Percentiles rank a stretch among this genome's conserved stretches.
phyloP scores from a whole-genome alignment of 2,113 vertebrate genomes.

The Dipodomys ordii region DNA sequence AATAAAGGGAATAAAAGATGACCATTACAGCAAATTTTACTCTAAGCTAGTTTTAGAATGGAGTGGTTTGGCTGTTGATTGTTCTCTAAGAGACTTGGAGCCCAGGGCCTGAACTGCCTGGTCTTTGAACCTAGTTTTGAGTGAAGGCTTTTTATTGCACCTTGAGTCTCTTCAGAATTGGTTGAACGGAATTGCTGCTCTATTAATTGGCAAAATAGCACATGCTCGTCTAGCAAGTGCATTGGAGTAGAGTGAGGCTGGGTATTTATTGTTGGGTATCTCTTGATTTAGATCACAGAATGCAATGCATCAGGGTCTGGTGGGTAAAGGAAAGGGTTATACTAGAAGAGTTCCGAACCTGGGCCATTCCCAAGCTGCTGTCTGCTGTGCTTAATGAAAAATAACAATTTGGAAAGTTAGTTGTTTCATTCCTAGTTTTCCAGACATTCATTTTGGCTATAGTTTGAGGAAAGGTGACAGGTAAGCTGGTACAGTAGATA shows the following conservation, averaged over 20 bases:
- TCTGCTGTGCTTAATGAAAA: constrained; percentile 28
- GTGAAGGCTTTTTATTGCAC: neutral
- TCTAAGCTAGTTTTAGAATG: constrained; percentile 44
- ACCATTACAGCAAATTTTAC: constrained; percentile 26
- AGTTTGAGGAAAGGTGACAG: constrained; percentile 1
- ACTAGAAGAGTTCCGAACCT: neutral
- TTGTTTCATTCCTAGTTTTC: constrained; percentile 38
- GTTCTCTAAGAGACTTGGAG: constrained; percentile 1
- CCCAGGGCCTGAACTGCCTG: neutral
- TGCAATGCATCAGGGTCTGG: neutral
- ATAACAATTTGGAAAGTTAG: neutral
- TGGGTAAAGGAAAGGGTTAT: neutral
- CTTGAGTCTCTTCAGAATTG: neutral
- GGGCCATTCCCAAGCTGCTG: neutral
- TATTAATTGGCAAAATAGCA: neutral
- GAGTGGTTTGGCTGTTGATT: constrained; percentile 6
- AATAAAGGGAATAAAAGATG: neutral
- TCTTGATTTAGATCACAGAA: neutral
- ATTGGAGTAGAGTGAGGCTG: constrained; percentile 7
- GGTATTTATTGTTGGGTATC: neutral
- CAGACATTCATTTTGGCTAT: constrained; percentile 24
- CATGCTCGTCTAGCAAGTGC: neutral
- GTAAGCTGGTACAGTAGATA: neutral
- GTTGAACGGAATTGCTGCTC: constrained; percentile 8
- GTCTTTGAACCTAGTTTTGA: neutral